These are phyloP conservation scores for Petrocephalus microphthalmus DNA, from an alignment of 2,113 vertebrate species.

Conservation along the genomic window DNA sequence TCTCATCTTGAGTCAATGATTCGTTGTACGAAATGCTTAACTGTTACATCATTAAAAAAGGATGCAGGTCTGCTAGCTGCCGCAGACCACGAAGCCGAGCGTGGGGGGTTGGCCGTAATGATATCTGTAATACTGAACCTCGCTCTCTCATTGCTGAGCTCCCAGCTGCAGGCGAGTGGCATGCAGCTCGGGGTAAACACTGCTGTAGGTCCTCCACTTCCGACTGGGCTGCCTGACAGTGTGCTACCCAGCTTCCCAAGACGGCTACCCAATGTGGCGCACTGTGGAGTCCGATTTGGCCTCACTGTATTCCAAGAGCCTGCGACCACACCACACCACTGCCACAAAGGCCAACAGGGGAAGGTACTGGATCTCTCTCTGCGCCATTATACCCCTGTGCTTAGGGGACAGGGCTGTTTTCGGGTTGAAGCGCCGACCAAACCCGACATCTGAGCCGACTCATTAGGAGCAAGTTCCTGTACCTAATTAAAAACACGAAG, in stretches of 20 bases:
- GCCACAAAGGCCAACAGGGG: not conserved
- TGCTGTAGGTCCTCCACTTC: constrained; percentile 35
- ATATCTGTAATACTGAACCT: constrained; percentile 64
- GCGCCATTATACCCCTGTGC: not conserved
- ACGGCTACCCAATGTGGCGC: not conserved
- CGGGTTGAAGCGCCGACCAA: not conserved
- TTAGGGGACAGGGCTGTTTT: not conserved
- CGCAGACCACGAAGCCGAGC: constrained; percentile 48
- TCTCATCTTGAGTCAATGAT: constrained; percentile 15
- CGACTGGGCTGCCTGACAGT: constrained; percentile 26
- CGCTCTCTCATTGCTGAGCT: constrained; percentile 53
- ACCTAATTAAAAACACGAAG: constrained; percentile 33
- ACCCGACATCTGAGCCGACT: constrained; percentile 42
- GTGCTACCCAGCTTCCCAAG: not conserved
- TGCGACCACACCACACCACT: not conserved
- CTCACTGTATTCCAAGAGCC: not conserved
- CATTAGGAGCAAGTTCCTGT: constrained; percentile 37
- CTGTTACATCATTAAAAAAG: not conserved
- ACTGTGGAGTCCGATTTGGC: not conserved
- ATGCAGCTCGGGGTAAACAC: constrained; percentile 46
- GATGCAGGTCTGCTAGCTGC: constrained; percentile 50
- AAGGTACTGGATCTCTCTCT: not conserved
- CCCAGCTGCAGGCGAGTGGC: constrained; percentile 53
- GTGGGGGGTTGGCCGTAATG: constrained; percentile 33
- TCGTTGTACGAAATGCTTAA: constrained; percentile 12